Evolutionary conservation across 2,113 vertebrate genomes (phyloP), one percentile per base, ranked within the genome.

Genomic region (Pygoscelis antarcticus): DNA sequence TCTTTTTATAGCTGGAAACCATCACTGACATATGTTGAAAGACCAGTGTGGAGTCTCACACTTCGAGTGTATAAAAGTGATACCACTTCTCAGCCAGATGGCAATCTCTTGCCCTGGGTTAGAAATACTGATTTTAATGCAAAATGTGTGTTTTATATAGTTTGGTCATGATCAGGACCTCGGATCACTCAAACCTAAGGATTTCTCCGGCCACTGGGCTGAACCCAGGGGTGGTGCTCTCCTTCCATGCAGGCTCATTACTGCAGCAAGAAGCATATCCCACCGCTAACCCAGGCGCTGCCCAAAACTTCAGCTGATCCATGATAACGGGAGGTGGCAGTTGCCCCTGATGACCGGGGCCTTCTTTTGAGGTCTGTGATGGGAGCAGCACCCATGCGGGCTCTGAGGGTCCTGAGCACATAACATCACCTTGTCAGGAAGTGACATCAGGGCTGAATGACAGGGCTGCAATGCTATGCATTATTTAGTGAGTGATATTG

Each of bases 381-480:
- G 79, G 47, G 66, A 95, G 8, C 61, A 95, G 52, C 29, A 83
- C n/a, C 36, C 74, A 21, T 32, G 42, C 4, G 25, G 22, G 44
- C 49, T 89, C 36, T 0, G 11, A 80, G 34, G 27, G 47, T 60
- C 85, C 75, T 9, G 34, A 54, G 40, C 52, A 62, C 23, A 21
- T 72, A 47, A 38, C 87, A 77, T 13, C 62, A 84, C 58, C 85
- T 75, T 13, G 7, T 82, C 68, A 94, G 96, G 96, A 96, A 97
- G 96, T 97, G 96, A 97, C 97, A 95, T 94, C 94, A 95, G 83
- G 69, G 72, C 79, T 86, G 87, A 89, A 66, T 36, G 57, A 74
- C 87, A 93, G 64, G 40, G 6, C 20, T 44, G 69, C 62, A 46
- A 51, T 9, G 19, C 66, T 74, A 90, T 96, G 38, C 78, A 97